Evolutionary conservation across 1,140 invertebrate species (phyloP), one percentile per base, ranked within the genome.

Genomic region (Heliothis virescens): DNA sequence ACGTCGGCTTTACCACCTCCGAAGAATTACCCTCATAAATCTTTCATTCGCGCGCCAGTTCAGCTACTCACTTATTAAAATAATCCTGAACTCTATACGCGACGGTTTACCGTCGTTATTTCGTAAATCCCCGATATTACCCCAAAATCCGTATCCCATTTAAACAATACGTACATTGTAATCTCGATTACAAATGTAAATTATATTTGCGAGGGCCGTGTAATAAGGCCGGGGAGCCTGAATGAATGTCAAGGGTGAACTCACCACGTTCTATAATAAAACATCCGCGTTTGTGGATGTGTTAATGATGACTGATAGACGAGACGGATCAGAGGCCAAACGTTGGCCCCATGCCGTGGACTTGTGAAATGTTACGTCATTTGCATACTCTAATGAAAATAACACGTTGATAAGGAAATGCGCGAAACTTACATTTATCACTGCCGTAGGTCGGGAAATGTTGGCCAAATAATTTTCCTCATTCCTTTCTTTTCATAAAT

Each of bases 11-110:
- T 79, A 71, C 59, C 63, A 69, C 76, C 76, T 79, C 65, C 9
- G 53, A 69, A 79, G 76, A 79, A 79, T 71, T 48, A 79, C 69
- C 74, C 78, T 82, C 79, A 86, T 86, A 86, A 86, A 84, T 85
- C 80, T 85, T 81, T 80, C 63, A 84, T 84, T 83, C 79, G 79
- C 69, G 62, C 75, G 72, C 65, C 73, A 74, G 29, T 74, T 59
- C 73, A 52, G 21, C 73, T 29, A 48, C 48, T 65, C 60, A 62
- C 75, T 77, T 67, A 77, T 57, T 67, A 67, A 63, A 62, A 65
- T 77, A 77, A 77, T 55, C 75, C 75, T 55, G 18, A 52, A 55
- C 60, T 77, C 47, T 77, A 77, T 65, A 77, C 75, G 41, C 47
- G 75, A 63, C 48, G 29, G 60, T 52, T 77, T 77, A 77, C 59